Conservation (phyloP, 2,888 invertebrate genomes). For the Pyrrhosoma nymphula region DNA sequence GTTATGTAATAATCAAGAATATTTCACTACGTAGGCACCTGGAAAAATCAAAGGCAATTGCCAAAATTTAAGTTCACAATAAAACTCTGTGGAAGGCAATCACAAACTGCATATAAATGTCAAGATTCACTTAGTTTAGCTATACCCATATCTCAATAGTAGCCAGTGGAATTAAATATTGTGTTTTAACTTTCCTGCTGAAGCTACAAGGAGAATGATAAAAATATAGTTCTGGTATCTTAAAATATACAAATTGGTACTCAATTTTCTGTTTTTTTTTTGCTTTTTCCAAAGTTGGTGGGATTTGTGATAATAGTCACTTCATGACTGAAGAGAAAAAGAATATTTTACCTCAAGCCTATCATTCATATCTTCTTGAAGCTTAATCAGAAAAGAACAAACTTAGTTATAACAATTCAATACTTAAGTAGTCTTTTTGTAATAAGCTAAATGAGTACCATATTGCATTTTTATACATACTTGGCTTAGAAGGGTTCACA, state of each 20-base stretch:
- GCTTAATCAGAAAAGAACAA: neutral
- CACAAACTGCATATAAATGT: neutral
- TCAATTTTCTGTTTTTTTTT: neutral
- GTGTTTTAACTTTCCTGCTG: neutral
- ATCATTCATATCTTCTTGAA: neutral
- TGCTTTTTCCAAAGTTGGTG: neutral
- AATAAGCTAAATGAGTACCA: neutral
- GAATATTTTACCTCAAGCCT: neutral
- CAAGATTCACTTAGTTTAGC: neutral
- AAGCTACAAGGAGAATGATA: constrained; percentile 14
- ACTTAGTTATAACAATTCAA: neutral
- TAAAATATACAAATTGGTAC: neutral
- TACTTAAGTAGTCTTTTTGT: neutral
- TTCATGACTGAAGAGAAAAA: neutral
- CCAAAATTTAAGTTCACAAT: neutral
- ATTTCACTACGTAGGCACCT: neutral
- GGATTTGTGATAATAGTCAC: neutral
- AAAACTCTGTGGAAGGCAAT: neutral
- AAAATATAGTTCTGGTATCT: neutral
- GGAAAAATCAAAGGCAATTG: neutral
- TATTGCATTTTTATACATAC: neutral
- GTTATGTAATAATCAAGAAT: neutral
- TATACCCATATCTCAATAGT: neutral
- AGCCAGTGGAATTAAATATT: neutral
- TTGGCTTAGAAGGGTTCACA: neutral